Conservation (phyloP, 2,797 vertebrate genomes). For the Mycteria americana region DNA sequence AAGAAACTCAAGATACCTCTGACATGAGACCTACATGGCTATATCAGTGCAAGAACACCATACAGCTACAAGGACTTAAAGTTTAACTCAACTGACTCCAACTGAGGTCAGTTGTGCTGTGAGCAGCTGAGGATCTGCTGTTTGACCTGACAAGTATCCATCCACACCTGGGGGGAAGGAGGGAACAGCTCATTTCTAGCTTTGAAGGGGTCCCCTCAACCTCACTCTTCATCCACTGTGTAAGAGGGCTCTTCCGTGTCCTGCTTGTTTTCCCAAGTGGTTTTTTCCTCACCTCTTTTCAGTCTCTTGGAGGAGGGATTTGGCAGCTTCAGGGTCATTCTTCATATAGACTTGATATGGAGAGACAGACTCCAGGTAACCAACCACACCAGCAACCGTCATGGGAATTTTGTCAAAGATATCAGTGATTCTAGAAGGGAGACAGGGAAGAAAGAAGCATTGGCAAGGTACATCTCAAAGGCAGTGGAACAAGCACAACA, state of each 20-base stretch:
- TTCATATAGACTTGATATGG: slow-evolving; percentile 61
- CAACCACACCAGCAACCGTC: slow-evolving; percentile 62
- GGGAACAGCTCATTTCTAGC: not conserved
- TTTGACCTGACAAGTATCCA: not conserved
- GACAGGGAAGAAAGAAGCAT: not conserved
- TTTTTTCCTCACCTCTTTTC: slow-evolving; percentile 51
- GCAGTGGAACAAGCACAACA: not conserved
- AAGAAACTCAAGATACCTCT: not conserved
- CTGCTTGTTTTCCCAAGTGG: not conserved
- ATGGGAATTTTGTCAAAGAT: slow-evolving; percentile 17
- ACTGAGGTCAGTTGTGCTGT: not conserved
- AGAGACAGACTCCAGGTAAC: slow-evolving; percentile 73
- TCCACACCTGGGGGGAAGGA: not conserved
- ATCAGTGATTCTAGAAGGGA: slow-evolving; percentile 61
- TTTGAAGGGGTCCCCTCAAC: not conserved
- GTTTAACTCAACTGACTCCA: not conserved
- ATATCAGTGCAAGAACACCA: not conserved
- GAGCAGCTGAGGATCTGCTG: not conserved
- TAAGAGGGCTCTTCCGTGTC: not conserved
- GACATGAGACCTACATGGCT: not conserved
- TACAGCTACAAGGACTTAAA: not conserved
- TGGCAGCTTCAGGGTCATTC: slow-evolving; percentile 62
- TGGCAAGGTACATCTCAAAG: not conserved
- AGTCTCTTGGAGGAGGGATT: slow-evolving; percentile 53
- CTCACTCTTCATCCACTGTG: not conserved